Base-by-base conservation (phyloP, 1,140 invertebrate genomes). In the Camponotus floridanus region DNA sequence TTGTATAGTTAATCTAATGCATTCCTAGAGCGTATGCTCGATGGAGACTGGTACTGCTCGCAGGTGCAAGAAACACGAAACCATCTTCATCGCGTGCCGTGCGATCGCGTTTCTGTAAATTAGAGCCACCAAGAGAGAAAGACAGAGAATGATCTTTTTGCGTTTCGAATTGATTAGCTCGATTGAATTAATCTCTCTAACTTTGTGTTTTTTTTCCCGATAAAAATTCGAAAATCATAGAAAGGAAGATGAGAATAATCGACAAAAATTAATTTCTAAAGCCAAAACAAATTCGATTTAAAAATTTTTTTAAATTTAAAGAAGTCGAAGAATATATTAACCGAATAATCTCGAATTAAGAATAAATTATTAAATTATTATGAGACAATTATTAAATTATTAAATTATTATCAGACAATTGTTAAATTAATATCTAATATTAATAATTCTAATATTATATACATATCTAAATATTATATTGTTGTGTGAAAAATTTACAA, bases 11-110 rank as follows among this genome's bases (percentile, higher is more conserved):
- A 73, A 36, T 18, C 57, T 11, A 26, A 62, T 13, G 42, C 79
- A 83, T 83, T 74, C 68, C 68, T 74, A 39, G 13, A 83, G 79
- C 31, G 51, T 81, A 71, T 59, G 55, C 67, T 15, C 67, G 79
- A 73, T 31, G 67, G 79, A 55, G 79, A 73, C 67, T 81, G 79
- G 79, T 81, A 81, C 79, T 81, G 67, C 67, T 73, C 55, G 71
- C 79, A 83, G 79, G 68, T 83, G 79, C 79, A 83, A 83, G 79
- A 83, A 83, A 83, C 68, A 74, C 68, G 68, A 83, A 48, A 83
- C 68, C 79, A 83, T 83, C 79, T 83, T 74, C 79, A 83, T 83
- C 79, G 67, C 68, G 79, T 83, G 79, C 55, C 51, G 79, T 55
- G 76, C 39, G 79, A 83, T 83, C 79, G 79, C 79, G 39, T 83